Percentiles rank a stretch among this genome's conserved stretches.
Conservation (phyloP, 2,113 vertebrate genomes). For the cat (Felis catus) region F.catus_Fca126_mat1.0 CM031416.1:86254501-86255000, state of each 20-base stretch:
- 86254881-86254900: background rate
- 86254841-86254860: background rate
- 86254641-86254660: background rate
- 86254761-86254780: background rate
- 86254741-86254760: background rate
- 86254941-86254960: background rate
- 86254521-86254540: background rate
- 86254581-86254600: background rate
- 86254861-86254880: background rate
- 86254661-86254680: background rate
- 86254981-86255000: background rate
- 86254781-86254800: background rate
- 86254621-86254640: background rate
- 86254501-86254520: background rate
- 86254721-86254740: background rate
- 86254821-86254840: background rate
- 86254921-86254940: background rate
- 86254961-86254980: background rate
- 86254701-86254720: background rate
- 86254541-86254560: background rate
- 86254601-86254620: background rate
- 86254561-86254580: background rate
- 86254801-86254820: background rate
- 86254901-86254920: background rate
- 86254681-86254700: background rate